Base-by-base conservation (phyloP, 1,140 invertebrate species). In the Wiebesia pumilae region DNA sequence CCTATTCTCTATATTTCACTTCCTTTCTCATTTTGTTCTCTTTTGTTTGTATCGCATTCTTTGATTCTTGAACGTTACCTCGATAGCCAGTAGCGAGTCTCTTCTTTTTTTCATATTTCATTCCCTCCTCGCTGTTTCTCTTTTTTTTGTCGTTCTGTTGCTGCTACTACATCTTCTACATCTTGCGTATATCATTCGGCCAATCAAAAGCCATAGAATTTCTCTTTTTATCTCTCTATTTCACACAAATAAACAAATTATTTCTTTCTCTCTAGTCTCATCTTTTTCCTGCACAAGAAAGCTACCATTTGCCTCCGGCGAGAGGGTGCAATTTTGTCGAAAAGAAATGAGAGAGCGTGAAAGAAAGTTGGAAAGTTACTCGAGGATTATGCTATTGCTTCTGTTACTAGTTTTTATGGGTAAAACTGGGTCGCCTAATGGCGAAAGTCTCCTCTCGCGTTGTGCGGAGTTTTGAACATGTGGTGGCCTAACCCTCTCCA, bases 341-440 rank as follows among this genome's bases (percentile, higher is more conserved):
- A 43, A 54, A 33, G 30, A 33, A 6, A 14, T 30, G 73, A 47
- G 38, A 75, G 40, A 43, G 71, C 27, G 71, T n/a, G 67, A 69
- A 27, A 58, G 35, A 27, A 51, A 79, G 43, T 69, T 47, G 14
- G 77, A 33, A 54, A 54, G 77, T 54, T 51, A 54, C 0, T 24
- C n/a, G 77, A 54, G 77, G 77, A 38, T 43, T 54, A 27, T 40
- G 65, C 35, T 40, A 47, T 16, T 24, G 19, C n/a, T 71, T 62
- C 16, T 80, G 69, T 3, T 33, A 38, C 79, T 75, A 19, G 88
- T 88, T 88, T 89, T 88, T 88, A 90, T 86, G 73, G 88, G 90
- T 83, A 81, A 82, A 90, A 89, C 87, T 90, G 90, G 90, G 88
- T 90, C 89, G 88, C 65, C 88, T 89, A 89, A 89, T 90, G 88